A percentile compares a stretch with the other conserved stretches of the same genome.
Conservation (phyloP, 2,113 vertebrate genomes). For the Spea bombifrons region DNA sequence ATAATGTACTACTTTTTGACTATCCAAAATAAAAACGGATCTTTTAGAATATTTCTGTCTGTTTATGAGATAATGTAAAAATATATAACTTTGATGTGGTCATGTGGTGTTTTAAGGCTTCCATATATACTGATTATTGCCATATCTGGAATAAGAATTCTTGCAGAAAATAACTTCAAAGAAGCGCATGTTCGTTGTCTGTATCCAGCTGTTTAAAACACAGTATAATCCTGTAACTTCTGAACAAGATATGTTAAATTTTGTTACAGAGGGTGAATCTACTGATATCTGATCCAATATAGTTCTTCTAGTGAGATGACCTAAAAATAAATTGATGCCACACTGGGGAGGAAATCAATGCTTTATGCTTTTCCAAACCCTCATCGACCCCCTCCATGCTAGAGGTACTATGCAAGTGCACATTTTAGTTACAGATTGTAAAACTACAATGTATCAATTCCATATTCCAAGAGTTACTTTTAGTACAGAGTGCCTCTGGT, state of each 20-base stretch:
- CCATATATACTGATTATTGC: constrained; percentile 16
- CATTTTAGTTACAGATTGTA: no score
- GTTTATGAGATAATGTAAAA: not conserved
- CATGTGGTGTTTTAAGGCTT: constrained; percentile 1
- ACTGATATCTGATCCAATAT: not conserved
- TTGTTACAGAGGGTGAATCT: not conserved
- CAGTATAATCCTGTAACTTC: not conserved
- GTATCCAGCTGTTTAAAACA: not conserved
- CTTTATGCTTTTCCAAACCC: no score
- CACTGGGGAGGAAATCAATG: no score
- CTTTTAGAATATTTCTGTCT: not conserved
- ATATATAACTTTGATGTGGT: constrained; percentile 19
- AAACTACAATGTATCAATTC: no score
- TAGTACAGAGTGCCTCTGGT: no score
- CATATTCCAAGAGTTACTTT: no score
- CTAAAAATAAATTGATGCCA: no score
- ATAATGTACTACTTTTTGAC: not conserved
- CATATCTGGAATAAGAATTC: constrained; percentile 15
- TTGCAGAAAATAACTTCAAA: constrained; percentile 15
- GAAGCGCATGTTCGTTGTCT: constrained; percentile 1
- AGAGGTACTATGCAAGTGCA: no score
- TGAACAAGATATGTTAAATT: not conserved
- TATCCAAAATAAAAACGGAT: not conserved
- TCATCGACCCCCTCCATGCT: no score
- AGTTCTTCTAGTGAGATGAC: no score